Conservation (phyloP, 2,797 vertebrate genomes). For the Psittacula derbiana region DNA sequence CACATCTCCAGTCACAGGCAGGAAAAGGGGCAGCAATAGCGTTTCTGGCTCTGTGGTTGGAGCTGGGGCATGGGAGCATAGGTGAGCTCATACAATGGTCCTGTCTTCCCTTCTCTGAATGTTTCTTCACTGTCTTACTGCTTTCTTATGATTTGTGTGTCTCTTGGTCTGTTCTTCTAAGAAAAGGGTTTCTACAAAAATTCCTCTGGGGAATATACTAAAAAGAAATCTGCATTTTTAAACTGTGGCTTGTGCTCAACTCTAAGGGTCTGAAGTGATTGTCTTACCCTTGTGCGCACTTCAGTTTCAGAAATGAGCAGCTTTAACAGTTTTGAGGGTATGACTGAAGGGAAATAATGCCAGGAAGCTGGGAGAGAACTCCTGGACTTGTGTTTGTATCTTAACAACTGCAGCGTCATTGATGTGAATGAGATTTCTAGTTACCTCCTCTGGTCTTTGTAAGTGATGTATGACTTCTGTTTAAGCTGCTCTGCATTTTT, state of each 20-base stretch:
- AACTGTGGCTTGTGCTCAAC: not conserved
- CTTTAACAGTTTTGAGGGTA: not conserved
- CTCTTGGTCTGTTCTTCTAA: not conserved
- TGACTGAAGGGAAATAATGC: not conserved
- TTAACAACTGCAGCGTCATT: not conserved
- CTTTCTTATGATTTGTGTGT: not conserved
- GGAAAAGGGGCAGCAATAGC: not conserved
- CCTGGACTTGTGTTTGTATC: not conserved
- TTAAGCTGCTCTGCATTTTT: not conserved
- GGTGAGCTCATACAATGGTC: rapidly evolving
- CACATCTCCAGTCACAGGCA: rapidly evolving
- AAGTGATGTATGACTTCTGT: not conserved
- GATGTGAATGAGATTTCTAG: not conserved
- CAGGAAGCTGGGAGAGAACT: not conserved
- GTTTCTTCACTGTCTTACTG: not conserved
- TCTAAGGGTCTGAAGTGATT: not conserved
- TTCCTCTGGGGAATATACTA: rapidly evolving
- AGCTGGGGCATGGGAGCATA: not conserved
- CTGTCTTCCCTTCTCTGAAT: not conserved
- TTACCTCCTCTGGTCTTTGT: not conserved
- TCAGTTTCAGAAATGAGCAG: not conserved
- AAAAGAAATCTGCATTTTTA: not conserved
- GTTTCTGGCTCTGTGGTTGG: rapidly evolving
- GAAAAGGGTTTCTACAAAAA: not conserved
- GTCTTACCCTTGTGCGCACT: not conserved